phyloP scores from a whole-genome alignment of 2,797 vertebrate genomes.

The Chaetophractus vellerosus region DNA sequence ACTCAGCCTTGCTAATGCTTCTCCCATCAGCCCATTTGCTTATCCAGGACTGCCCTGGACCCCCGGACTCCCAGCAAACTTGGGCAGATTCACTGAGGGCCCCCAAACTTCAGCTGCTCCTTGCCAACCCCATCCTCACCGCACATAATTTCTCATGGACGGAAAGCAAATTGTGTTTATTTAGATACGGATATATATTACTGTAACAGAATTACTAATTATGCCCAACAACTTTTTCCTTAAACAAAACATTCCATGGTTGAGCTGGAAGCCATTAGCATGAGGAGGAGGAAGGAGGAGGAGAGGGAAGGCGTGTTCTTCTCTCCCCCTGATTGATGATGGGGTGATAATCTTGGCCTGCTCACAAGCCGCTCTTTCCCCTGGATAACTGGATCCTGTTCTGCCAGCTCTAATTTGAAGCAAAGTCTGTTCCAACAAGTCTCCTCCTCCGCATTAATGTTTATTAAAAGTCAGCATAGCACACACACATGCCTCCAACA shows the following conservation, averaged over 20 bases:
- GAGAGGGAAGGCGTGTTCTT: constrained; percentile 76
- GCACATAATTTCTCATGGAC: constrained; percentile 77
- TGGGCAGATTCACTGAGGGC: background rate
- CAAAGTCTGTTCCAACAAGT: constrained; percentile 81
- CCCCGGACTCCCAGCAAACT: background rate
- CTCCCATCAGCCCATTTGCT: constrained; percentile 27
- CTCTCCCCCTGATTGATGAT: constrained; percentile 78
- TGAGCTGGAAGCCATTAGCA: constrained; percentile 82
- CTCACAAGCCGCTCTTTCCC: constrained; percentile 76
- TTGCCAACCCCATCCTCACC: constrained; percentile 39
- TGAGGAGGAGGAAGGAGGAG: constrained; percentile 67
- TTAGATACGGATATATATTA: constrained; percentile 86
- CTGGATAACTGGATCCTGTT: constrained; percentile 78
- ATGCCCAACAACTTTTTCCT: constrained; percentile 81
- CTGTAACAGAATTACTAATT: constrained; percentile 87
- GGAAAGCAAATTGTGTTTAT: constrained; percentile 84
- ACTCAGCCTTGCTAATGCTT: constrained; percentile 68
- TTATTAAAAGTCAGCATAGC: constrained; percentile 76
- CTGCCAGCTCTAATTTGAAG: constrained; percentile 74
- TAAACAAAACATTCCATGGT: constrained; percentile 82
- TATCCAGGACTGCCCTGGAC: background rate
- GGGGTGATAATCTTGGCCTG: constrained; percentile 82
- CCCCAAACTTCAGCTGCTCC: constrained; percentile 30
- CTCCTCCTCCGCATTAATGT: constrained; percentile 78
- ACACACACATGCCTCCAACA: constrained; percentile 44